Percentiles rank a stretch among this genome's conserved stretches.
These are phyloP conservation scores for Pseudococcus jackbeardsleyi DNA, from an alignment of 2,888 invertebrate genomes.

Conservation along the genomic window DNA sequence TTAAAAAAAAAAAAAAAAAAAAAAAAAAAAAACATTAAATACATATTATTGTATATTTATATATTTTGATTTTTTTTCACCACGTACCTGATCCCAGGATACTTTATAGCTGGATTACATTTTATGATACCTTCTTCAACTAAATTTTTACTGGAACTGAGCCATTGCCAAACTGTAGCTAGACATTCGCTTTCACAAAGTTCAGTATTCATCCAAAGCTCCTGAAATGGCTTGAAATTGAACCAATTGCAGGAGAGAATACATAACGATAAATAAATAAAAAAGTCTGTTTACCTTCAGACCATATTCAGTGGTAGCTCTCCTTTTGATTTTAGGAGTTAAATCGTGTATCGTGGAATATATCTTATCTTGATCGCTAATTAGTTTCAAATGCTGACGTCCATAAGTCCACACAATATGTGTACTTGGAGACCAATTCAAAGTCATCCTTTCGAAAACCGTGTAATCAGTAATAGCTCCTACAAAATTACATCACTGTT, in stretches of 20 bases:
- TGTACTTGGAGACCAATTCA: constrained; percentile 83
- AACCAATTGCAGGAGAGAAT: not conserved
- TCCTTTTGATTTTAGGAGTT: constrained; percentile 79
- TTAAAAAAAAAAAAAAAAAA: constrained; percentile 35
- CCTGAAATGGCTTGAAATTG: constrained; percentile 72
- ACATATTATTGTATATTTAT: not conserved
- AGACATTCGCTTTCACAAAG: constrained; percentile 81
- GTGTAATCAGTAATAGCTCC: constrained; percentile 80
- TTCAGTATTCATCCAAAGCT: constrained; percentile 84
- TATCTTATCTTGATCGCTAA: constrained; percentile 73
- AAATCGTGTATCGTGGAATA: constrained; percentile 78
- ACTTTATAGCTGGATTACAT: constrained; percentile 67
- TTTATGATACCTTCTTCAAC: constrained; percentile 76
- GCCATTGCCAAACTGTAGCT: constrained; percentile 87
- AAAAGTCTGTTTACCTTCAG: constrained; percentile 75
- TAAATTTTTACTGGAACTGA: constrained; percentile 79
- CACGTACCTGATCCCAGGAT: constrained; percentile 70
- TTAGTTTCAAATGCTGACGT: constrained; percentile 76
- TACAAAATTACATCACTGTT: constrained; percentile 67
- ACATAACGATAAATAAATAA: not conserved
- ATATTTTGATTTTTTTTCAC: not conserved
- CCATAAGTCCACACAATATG: constrained; percentile 84
- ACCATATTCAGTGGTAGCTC: constrained; percentile 83
- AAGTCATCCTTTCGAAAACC: constrained; percentile 85
- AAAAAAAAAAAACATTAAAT: not conserved